A percentile compares a stretch with the other conserved stretches of the same genome.
Conservation (phyloP, 2,797 vertebrate genomes). For the Garrulus glandarius region DNA sequence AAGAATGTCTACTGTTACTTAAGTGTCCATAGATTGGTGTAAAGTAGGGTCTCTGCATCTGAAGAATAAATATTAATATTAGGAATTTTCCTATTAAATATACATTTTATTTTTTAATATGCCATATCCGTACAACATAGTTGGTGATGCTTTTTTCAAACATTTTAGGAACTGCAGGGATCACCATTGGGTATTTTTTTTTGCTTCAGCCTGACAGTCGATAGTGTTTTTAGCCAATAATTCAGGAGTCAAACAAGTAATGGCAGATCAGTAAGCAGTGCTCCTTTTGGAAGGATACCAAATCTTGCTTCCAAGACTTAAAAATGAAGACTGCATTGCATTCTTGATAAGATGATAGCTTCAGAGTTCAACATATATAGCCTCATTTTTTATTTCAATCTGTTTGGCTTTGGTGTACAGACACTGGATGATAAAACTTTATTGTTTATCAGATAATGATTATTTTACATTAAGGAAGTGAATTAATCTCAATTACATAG, state of each 20-base stretch:
- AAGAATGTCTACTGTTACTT: background rate
- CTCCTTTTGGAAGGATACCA: background rate
- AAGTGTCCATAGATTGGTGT: background rate
- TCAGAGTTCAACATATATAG: background rate
- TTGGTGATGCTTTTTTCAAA: background rate
- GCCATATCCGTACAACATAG: background rate
- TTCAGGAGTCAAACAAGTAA: background rate
- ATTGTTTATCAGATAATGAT: background rate
- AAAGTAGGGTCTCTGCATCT: background rate
- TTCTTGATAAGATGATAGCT: background rate
- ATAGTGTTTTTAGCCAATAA: background rate
- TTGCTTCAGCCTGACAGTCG: background rate
- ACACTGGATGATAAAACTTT: background rate
- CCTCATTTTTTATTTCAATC: background rate
- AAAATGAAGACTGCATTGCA: background rate
- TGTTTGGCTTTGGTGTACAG: background rate
- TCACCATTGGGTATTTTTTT: background rate
- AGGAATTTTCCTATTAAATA: background rate
- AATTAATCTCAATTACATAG: background rate
- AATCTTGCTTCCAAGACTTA: background rate
- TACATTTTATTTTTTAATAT: background rate
- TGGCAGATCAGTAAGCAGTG: background rate
- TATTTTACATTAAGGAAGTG: background rate
- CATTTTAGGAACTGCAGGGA: background rate
- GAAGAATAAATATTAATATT: background rate